Evolutionary conservation across 2,888 invertebrate genomes (phyloP), one percentile per base, ranked within the genome.

Genomic region (Trachelus stipa): DNA sequence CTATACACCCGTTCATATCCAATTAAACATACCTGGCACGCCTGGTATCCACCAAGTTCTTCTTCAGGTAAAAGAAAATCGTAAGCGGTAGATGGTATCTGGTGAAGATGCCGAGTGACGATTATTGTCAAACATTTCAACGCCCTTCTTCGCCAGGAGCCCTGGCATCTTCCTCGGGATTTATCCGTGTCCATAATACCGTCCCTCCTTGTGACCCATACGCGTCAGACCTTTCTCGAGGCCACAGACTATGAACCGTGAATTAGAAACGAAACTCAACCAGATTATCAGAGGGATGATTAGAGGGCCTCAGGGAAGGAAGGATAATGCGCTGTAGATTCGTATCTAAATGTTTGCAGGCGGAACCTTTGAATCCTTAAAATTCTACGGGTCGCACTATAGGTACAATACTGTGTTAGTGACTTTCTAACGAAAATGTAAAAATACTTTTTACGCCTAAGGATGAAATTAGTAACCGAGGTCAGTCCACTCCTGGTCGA

Each of bases 51-150:
- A 56, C 56, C 23, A 23, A 56, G 9, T 56, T 56, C 56, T 56
- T 56, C 23, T 23, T 23, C 56, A 56, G 56, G 56, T 56, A 56
- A 56, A 23, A 56, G 56, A 56, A 56, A 56, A 56, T 56, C 23
- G 23, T 56, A 56, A 40, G 56, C 78, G 80, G 76, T 31, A 82
- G 84, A 86, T 85, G 76, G 34, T 83, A 85, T 84, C 84, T 76
- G 37, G 74, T 77, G 69, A 76, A 81, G 81, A 84, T 34, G 80
- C 75, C 75, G 76, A 80, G 79, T 81, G 83, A 83, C 83, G 84
- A 86, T 85, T 85, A 86, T 82, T 81, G 83, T 85, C 84, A 85
- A 86, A 85, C 83, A 81, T 82, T 82, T 84, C 82, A 84, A 81
- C 85, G 80, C 56, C 77, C 77, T 56, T 79, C 73, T 6, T 23